Evolutionary conservation across 2,888 invertebrate species (phyloP), one percentile per base, ranked within the genome.

Genomic region (Mechanitis messenoides): DNA sequence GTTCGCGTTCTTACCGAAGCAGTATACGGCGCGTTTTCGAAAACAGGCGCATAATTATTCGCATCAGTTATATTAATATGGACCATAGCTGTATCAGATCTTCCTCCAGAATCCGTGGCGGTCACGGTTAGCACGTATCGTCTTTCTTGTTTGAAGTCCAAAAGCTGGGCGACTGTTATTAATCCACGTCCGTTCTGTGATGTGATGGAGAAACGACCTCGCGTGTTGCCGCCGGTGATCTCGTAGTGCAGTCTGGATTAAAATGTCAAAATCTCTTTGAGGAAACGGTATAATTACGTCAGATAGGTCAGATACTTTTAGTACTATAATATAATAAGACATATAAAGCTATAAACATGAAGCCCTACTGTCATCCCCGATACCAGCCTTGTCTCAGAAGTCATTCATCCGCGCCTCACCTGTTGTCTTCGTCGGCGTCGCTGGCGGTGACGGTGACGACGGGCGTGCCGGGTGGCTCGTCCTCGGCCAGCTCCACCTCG

Each of bases 31-130:
- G 97, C 96, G 77, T 96, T 96, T 79, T 97, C 96, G 77, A 98
- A 98, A 1, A 95, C 95, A 0, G 98, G 98, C 0, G 97, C 94
- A 78, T 95, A 96, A 75, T 98, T 97, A 82, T 98, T 98, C 0
- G 98, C 97, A 84, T 98, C 98, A 0, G 97, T 95, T 0, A 99
- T 93, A 77, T 97, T 97, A 3, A 99, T 95, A 75, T 96, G 95
- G 12, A 98, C 95, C 59, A 96, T 94, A 0, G 97, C 96, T 0
- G 95, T 95, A 73, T 98, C 98, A 2, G 93, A 94, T 55, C 96
- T 90, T 0, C 97, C 96, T 0, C 97, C 97, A 0, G 96, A 94
- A 81, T 98, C 98, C 0, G 96, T 94, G 0, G 98, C 98, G 0
- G 95, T 95, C 0, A 96, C 93, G 0, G 95, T 96, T n/a, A 97